A percentile compares a stretch with the other conserved stretches of the same genome.
These are phyloP conservation scores for Heteromyza rotundicornis DNA, from an alignment of 2,888 invertebrate species.

Conservation along the genomic window DNA sequence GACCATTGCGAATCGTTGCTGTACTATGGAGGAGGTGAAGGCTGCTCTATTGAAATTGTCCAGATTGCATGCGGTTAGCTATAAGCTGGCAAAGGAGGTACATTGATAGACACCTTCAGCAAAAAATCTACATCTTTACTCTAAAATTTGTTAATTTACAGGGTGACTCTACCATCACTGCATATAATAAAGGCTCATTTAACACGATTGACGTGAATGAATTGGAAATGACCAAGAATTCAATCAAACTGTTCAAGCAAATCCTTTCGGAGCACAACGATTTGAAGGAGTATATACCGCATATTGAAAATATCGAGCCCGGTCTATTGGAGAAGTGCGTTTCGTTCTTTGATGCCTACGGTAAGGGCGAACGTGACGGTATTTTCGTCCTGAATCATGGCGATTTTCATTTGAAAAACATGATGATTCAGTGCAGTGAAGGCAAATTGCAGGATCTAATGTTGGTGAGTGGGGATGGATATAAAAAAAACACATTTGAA, in stretches of 20 bases:
- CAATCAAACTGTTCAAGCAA: not conserved
- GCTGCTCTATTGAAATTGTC: no score
- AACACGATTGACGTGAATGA: not conserved
- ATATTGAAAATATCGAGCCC: slow-evolving; percentile 21
- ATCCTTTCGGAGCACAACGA: slow-evolving; percentile 12
- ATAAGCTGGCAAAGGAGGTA: slow-evolving; percentile 28
- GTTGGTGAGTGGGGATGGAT: no score
- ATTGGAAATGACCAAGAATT: not conserved
- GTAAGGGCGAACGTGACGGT: slow-evolving; percentile 16
- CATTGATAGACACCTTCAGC: not conserved
- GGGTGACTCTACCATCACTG: no score
- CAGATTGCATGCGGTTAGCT: slow-evolving; percentile 32
- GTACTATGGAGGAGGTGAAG: slow-evolving; percentile 23
- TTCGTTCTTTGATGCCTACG: no score
- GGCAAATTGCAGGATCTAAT: no score
- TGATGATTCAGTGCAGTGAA: no score
- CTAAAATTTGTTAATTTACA: not conserved
- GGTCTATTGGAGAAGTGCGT: slow-evolving; percentile 16
- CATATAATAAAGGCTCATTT: not conserved
- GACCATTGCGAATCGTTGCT: slow-evolving; percentile 26
- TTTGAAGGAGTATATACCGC: slow-evolving; percentile 16
- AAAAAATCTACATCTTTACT: not conserved
- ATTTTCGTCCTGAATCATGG: slow-evolving; percentile 27
- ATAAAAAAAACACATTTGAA: no score
- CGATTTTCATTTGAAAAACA: slow-evolving; percentile 30